These are phyloP conservation scores for Aelia acuminata DNA, from an alignment of 2,888 invertebrate genomes.

Conservation along the genomic window DNA sequence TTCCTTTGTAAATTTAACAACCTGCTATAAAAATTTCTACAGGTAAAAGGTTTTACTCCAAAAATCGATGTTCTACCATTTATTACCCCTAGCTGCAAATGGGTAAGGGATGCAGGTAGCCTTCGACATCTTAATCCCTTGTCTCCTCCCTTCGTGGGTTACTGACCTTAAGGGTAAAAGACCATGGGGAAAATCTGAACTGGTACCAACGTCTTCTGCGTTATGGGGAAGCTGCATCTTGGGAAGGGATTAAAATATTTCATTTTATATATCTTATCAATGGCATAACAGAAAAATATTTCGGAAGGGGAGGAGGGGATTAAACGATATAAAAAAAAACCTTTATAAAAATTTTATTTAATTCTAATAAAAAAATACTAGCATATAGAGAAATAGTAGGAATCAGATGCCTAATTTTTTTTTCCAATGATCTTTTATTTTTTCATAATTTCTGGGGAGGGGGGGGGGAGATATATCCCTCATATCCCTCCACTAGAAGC, in stretches of 20 bases:
- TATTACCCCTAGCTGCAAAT: constrained; percentile 38
- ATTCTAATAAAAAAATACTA: no score
- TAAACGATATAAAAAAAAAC: no score
- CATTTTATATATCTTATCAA: no score
- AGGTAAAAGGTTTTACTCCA: constrained; percentile 18
- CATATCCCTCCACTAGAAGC: no score
- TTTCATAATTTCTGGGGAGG: no score
- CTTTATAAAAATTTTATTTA: no score
- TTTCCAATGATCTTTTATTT: no score
- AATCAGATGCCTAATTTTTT: no score
- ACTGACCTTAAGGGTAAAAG: background rate
- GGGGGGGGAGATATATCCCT: no score
- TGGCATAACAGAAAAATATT: no score
- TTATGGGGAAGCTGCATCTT: background rate
- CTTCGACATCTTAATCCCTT: background rate
- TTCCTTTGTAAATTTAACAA: background rate
- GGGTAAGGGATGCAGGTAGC: constrained; percentile 14
- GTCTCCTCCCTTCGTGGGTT: background rate
- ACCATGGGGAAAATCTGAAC: background rate
- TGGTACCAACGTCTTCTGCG: background rate
- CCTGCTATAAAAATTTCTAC: constrained; percentile 32
- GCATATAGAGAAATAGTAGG: no score
- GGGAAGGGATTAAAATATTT: background rate
- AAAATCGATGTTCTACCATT: background rate
- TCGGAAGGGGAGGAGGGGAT: no score